Evolutionary conservation across 2,888 invertebrate species (phyloP), one percentile per base, ranked within the genome.

Genomic region (Drosophila tanythrix): DNA sequence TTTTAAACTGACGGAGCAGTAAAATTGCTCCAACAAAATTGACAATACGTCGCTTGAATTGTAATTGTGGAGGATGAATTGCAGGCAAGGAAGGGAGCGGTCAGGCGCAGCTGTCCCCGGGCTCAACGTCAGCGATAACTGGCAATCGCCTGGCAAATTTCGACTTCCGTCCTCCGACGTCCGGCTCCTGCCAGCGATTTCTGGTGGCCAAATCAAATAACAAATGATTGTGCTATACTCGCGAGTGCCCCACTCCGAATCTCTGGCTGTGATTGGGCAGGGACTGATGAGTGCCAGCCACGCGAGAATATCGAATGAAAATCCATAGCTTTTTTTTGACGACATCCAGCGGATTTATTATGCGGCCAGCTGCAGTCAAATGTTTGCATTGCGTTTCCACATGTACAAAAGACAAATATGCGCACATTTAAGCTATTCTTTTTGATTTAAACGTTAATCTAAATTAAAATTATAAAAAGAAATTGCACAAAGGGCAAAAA

Each of bases 121-220:
- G 64, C 66, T 38, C 56, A 71, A 53, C 69, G 70, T 58, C 71
- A 75, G 63, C 79, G 82, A 82, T 73, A 83, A 70, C 84, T 70
- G 65, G 70, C 74, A 71, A 75, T 83, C 70, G 73, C 65, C 52
- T 70, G 70, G 73, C 56, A 77, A 82, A 77, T 84, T 82, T 81
- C 78, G 74, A 66, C 71, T 81, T 82, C 84, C 77, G 81, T 55
- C 48, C 38, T 36, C 35, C 55, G 2, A 8, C 51, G 57, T 38
- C 63, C 27, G 27, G 10, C 59, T 36, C 21, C 57, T 43, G 61
- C 8, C 56, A 43, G 63, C 38, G 70, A 62, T 67, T 67, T 62
- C 67, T 57, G 78, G 59, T 75, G 82, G 74, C 53, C 80, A 87
- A 83, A 86, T 84, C 87, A 82, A 84, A 84, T 84, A 87, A 83